Base-by-base conservation (phyloP, 2,888 invertebrate species). In the Tuberolachnus salignus region DNA sequence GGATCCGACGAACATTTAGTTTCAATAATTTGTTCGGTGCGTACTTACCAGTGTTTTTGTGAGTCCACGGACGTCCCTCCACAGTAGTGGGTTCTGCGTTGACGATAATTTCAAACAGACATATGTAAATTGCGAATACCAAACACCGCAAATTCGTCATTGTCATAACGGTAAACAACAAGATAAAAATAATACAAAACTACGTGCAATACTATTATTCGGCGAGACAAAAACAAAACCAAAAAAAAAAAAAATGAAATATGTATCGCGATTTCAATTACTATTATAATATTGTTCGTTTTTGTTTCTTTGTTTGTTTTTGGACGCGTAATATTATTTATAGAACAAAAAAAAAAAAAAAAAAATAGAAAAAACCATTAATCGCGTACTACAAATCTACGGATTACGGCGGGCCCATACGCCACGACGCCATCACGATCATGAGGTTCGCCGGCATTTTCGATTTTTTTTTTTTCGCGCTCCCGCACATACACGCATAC, bases 391-490 rank as follows among this genome's bases (percentile, higher is more conserved):
- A 19, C 19, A 19, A n/a, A n/a, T n/a, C 13, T n/a, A n/a, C 21
- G 70, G 3, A 34, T 0, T 19, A 19, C 16, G 13, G 51, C 42
- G 34, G 21, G 59, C 11, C 42, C 3, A 55, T 10, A 46, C 16
- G 49, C 72, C 46, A 9, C 34, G 46, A 19, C 59, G 14, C 16
- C 26, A 13, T 23, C 49, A 67, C 8, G 46, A 46, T n/a, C n/a
- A n/a, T 1, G 69, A 19, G 10, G 23, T 57, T 55, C 26, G 8
- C 19, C 55, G 74, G 55, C 74, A 66, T 64, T 75, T 75, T 66
- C 55, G 55, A 66, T 26, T n/a, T 64, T 57, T 75, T 66, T 26
- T n/a, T 64, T 57, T 75, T 66, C 26, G 53, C 44, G 74, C 44
- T 53, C 46, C 16, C 55, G n/a, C 53, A 49, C 53, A 64, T n/a